A percentile compares a stretch with the other conserved stretches of the same genome.
Conservation (phyloP, 2,797 vertebrate genomes). For the Rhadinocentrus ornatus region DNA sequence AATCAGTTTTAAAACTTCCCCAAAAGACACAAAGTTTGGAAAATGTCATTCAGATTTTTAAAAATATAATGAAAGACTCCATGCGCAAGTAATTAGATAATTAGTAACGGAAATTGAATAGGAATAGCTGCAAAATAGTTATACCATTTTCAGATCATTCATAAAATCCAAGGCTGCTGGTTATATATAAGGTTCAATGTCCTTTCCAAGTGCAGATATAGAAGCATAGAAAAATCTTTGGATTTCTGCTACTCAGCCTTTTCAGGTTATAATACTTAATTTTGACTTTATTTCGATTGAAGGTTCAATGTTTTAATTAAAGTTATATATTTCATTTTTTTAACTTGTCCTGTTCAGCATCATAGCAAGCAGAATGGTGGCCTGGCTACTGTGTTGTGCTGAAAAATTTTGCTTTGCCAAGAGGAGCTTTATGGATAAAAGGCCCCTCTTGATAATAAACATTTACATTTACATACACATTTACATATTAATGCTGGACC, state of each 20-base stretch:
- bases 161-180: neutral
- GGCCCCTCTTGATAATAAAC: too few species aligned
- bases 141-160: neutral
- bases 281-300: neutral
- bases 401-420: too few species aligned
- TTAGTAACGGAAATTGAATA: conserved; percentile 4
- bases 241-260: neutral
- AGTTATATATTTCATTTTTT: too few species aligned
- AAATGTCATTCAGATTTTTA: neutral
- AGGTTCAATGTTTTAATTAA: conserved; percentile 1
- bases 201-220: neutral
- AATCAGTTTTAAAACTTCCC: conserved; percentile 16
- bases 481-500: too few species aligned
- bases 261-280: neutral
- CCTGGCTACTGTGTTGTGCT: too few species aligned
- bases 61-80: neutral
- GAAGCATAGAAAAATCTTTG: neutral
- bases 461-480: too few species aligned
- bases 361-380: too few species aligned
- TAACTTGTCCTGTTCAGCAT: too few species aligned
- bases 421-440: too few species aligned
- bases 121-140: conserved; percentile 2
- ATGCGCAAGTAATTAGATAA: neutral
- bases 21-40: neutral
- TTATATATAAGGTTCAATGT: conserved; percentile 7